Percentiles rank a stretch among this genome's conserved stretches.
Evolutionary conservation across 2,113 vertebrate species (phyloP).

Genomic region (Percopsis transmontana): DNA sequence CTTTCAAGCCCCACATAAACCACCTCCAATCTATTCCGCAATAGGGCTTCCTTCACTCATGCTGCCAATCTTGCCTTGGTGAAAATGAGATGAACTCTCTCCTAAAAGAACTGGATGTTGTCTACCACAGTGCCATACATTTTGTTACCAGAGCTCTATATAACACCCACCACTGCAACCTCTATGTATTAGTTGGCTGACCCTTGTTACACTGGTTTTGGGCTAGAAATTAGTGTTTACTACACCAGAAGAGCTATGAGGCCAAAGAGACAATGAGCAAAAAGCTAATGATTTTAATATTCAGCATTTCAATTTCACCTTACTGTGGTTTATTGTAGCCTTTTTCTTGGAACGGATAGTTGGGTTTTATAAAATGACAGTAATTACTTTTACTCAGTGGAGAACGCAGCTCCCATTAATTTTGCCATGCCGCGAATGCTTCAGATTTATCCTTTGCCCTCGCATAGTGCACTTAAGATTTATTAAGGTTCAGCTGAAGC

Average conservation of each 20-base stretch:
- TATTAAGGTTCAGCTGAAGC: conserved; percentile 52
- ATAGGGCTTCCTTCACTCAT: no score
- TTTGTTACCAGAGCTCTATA: no score
- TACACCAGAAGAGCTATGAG: conserved; percentile 19
- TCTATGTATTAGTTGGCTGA: no score
- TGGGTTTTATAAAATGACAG: conserved; percentile 63
- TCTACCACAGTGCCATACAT: no score
- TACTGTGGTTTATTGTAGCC: conserved; percentile 48
- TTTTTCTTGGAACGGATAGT: conserved; percentile 40
- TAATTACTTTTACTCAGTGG: conserved; percentile 60
- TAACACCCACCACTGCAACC: no score
- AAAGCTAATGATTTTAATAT: conserved; percentile 52
- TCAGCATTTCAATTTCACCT: conserved; percentile 57
- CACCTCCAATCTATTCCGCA: no score
- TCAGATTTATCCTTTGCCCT: conserved; percentile 22
- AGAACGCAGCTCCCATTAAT: conserved; percentile 54
- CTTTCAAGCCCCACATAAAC: no score
- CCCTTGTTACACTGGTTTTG: not conserved
- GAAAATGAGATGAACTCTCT: no score
- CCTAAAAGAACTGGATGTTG: no score
- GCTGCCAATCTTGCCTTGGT: no score
- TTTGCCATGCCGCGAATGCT: conserved; percentile 48
- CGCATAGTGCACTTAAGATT: conserved; percentile 51
- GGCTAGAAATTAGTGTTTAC: conserved; percentile 51
- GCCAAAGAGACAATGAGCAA: conserved; percentile 26